Percentiles rank a stretch among this genome's conserved stretches.
Evolutionary conservation across 2,797 vertebrate species (phyloP).

Genomic region (Bovichtus diacanthus): DNA sequence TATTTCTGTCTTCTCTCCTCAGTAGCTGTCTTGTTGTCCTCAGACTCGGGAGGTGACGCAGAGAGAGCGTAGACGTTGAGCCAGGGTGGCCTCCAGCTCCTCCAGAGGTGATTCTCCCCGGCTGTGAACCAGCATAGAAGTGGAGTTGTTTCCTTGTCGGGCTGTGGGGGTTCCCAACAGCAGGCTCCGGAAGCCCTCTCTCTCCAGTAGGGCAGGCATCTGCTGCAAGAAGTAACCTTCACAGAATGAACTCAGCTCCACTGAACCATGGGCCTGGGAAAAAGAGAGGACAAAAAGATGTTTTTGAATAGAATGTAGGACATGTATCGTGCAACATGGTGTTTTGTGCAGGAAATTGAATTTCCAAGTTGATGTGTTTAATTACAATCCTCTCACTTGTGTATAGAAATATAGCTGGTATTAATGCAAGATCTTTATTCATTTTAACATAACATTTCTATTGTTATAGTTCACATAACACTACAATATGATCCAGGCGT

Average conservation of each 20-base stretch:
- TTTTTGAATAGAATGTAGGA: neutral
- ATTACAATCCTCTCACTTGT: neutral
- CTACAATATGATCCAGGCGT: neutral
- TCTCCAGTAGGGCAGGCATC: conserved; percentile 92
- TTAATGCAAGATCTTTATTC: neutral
- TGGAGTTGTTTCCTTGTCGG: conserved; percentile 85
- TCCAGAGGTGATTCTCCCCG: conserved; percentile 89
- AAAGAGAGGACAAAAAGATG: neutral
- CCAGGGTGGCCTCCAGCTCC: conserved; percentile 91
- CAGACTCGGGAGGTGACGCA: conserved; percentile 93
- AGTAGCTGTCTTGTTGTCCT: conserved; percentile 59
- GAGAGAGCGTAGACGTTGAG: conserved; percentile 89
- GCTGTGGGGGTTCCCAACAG: conserved; percentile 86
- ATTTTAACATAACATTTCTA: neutral
- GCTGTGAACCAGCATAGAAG: conserved; percentile 53
- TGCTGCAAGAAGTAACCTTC: conserved; percentile 97
- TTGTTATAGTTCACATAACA: neutral
- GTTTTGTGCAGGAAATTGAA: neutral
- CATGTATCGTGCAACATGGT: neutral
- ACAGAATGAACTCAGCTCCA: conserved; percentile 90
- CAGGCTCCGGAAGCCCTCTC: conserved; percentile 90
- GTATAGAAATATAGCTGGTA: neutral
- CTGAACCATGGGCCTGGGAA: conserved; percentile 89
- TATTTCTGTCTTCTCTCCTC: conserved; percentile 29
- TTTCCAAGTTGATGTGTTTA: neutral